Evolutionary conservation across 2,888 invertebrate species (phyloP).

Genomic region (Tachina grossa): DNA sequence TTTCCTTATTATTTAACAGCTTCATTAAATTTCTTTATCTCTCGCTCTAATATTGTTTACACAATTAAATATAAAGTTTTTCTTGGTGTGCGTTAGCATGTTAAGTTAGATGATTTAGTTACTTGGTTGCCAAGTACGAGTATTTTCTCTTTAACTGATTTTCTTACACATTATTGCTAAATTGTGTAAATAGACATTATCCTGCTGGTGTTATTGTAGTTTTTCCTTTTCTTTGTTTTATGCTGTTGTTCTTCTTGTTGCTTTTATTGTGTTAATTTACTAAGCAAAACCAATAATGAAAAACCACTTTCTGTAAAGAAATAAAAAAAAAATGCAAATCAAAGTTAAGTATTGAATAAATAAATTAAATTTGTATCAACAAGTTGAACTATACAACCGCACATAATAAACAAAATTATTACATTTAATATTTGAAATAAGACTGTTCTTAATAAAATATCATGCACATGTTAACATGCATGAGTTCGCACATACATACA

Average conservation of each 20-base stretch:
- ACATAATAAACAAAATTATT: not conserved
- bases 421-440: too few relatives aligned
- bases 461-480: too few relatives aligned
- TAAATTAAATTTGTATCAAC: conserved; percentile 32
- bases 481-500: too few relatives aligned
- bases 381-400: conserved; percentile 1
- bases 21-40: not conserved
- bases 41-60: not conserved
- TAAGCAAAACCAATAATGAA: not conserved
- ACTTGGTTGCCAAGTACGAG: not conserved
- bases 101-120: conserved; percentile 17
- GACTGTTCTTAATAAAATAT: too few relatives aligned
- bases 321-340: conserved; percentile 23
- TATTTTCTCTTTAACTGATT: conserved; percentile 30
- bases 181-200: conserved; percentile 16
- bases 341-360: conserved; percentile 9
- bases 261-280: not conserved
- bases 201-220: conserved; percentile 9
- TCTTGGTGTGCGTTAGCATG: conserved; percentile 2
- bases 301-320: conserved; percentile 30
- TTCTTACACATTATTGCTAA: conserved; percentile 13
- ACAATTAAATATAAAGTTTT: not conserved
- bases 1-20: conserved; percentile 1
- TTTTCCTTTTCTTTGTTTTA: not conserved
- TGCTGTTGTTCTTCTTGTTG: conserved; percentile 14